Percentiles rank a stretch among this genome's conserved stretches.
phyloP scores from a whole-genome alignment of 2,797 vertebrate genomes.

The Malurus leucopterus region DNA sequence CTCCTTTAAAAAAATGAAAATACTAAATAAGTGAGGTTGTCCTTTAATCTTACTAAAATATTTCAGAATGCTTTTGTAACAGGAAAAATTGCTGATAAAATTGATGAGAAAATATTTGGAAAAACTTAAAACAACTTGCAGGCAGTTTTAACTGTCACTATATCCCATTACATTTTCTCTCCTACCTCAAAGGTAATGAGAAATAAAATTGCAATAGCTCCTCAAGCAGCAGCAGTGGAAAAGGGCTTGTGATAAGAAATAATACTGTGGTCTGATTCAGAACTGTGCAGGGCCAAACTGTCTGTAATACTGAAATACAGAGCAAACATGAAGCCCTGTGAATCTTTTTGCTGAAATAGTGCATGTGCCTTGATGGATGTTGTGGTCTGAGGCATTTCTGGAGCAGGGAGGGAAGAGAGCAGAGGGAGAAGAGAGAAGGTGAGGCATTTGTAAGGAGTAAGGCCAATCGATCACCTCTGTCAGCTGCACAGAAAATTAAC shows the following conservation, averaged over 20 bases:
- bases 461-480: not conserved
- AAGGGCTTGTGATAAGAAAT: not conserved
- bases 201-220: not conserved
- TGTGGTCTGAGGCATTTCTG: not conserved
- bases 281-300: not conserved
- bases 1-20: not conserved
- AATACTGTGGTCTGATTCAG: not conserved
- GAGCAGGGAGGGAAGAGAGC: not conserved
- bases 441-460: not conserved
- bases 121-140: not conserved
- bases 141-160: not conserved
- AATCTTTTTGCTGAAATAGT: not conserved
- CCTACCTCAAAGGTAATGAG: not conserved
- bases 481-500: constrained; percentile 17
- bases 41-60: not conserved
- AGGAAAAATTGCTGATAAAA: not conserved
- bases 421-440: not conserved
- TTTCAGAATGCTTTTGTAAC: not conserved
- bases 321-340: not conserved
- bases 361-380: not conserved
- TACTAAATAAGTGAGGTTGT: not conserved
- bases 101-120: not conserved
- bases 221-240: not conserved
- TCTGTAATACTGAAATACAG: not conserved
- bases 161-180: not conserved